Evolutionary conservation across 2,113 vertebrate species (phyloP).

Genomic region (Hydrochoerus hydrochaeris): DNA sequence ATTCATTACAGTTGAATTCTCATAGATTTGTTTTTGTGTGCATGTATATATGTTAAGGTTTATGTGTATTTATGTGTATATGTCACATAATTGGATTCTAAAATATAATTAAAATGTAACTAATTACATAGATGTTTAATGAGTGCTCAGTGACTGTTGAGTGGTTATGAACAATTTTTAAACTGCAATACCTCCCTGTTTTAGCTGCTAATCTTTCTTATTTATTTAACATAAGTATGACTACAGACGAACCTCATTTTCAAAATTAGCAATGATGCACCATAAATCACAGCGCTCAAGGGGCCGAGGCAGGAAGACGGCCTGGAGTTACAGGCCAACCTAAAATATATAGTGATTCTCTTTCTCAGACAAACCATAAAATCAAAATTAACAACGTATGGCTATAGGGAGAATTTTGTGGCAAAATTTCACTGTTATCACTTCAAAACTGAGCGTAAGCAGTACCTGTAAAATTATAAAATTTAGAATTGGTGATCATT

Average conservation of each 20-base stretch:
- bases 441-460: not conserved
- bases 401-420: not conserved
- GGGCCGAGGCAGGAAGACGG: not conserved
- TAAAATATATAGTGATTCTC: not conserved
- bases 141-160: not conserved
- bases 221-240: not conserved
- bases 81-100: not conserved
- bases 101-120: not conserved
- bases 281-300: not conserved
- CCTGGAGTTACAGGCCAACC: not conserved
- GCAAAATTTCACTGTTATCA: not conserved
- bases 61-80: not conserved
- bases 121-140: not conserved
- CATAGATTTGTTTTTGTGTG: not conserved
- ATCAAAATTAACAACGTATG: not conserved
- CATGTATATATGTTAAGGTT: not conserved
- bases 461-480: not conserved
- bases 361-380: not conserved
- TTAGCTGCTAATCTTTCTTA: not conserved
- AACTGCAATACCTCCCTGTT: not conserved
- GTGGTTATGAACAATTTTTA: not conserved
- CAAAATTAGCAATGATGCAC: not conserved
- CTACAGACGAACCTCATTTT: not conserved
- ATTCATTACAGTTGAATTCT: not conserved
- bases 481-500: not conserved